These are phyloP conservation scores for Rhamphomyia laevipes DNA, from an alignment of 2,888 invertebrate species.

Conservation along the genomic window DNA sequence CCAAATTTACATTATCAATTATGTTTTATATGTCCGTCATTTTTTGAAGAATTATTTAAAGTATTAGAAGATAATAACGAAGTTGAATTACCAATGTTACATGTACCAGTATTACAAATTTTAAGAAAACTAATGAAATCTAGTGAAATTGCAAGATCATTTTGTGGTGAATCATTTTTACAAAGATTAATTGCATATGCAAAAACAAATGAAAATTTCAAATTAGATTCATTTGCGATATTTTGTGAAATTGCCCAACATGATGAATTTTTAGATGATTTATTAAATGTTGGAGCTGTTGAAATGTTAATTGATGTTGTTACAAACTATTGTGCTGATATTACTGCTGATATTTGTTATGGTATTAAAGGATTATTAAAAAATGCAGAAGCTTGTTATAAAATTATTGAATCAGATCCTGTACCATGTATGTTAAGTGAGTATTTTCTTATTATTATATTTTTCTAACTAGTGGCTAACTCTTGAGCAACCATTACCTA, in stretches of 20 bases:
- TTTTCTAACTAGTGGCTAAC: no score
- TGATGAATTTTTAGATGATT: neutral
- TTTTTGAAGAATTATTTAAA: conserved; percentile 11
- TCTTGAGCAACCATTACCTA: no score
- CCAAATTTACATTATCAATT: conserved; percentile 1
- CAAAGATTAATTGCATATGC: conserved; percentile 1
- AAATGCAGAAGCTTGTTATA: conserved; percentile 10
- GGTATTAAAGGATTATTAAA: conserved; percentile 25
- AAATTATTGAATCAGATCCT: conserved; percentile 6
- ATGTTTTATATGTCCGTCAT: conserved; percentile 1
- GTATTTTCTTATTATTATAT: neutral
- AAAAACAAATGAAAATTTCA: neutral
- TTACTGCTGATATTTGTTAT: neutral
- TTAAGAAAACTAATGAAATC: conserved; percentile 3
- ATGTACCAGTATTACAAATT: conserved; percentile 1
- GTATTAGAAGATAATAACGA: conserved; percentile 6
- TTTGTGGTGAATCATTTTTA: conserved; percentile 4
- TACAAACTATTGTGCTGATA: neutral
- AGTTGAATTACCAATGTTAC: neutral
- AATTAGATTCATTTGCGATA: neutral
- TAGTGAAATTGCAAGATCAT: conserved; percentile 1
- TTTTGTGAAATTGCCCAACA: conserved; percentile 1
- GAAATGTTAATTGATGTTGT: neutral
- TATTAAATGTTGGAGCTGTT: neutral
- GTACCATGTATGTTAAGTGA: neutral